Base-by-base conservation (phyloP, 2,797 vertebrate genomes). In the Saguinus oedipus region DNA sequence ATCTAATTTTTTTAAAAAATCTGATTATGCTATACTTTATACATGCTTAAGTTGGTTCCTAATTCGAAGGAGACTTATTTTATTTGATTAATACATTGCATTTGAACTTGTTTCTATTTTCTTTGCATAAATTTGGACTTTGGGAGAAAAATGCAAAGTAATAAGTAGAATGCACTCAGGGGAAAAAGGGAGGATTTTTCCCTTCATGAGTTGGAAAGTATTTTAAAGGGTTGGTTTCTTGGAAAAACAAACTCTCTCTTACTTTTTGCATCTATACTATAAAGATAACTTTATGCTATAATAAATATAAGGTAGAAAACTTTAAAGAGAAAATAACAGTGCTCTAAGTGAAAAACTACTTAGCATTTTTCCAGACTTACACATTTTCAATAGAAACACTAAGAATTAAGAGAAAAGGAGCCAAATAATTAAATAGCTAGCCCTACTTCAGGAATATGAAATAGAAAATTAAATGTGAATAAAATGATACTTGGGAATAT, bases 41-140 rank as follows among this genome's bases (percentile, higher is more conserved):
- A 88, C 84, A 93, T 85, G 46, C 46, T 95, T 95, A 94, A 44
- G 20, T 82, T 53, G 82, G 95, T 92, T 95, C 42, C 80, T 96
- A 97, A 95, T 93, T 81, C 95, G 59, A 95, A 96, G 59, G 88
- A 81, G 75, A 55, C 22, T 92, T 97, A 72, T 96, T 96, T 96
- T 93, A 72, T 88, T 93, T 88, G 80, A 46, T 95, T 93, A 94
- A 86, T 82, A 80, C 83, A 86, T 17, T 89, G 44, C 42, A 81
- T 94, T 59, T 93, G 27, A 97, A 97, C 76, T 93, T 93, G 96
- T 74, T 88, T 97, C 95, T 97, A 98, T 98, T 98, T 98, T 98
- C 98, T 98, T 98, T 98, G 90, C 57, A 84, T 96, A 96, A 90
- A 80, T 96, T 85, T 97, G 82, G 82, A 88, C 61, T 97, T 93